Evolutionary conservation across 1,140 invertebrate genomes (phyloP).

Genomic region (Drosophila orosa): DNA sequence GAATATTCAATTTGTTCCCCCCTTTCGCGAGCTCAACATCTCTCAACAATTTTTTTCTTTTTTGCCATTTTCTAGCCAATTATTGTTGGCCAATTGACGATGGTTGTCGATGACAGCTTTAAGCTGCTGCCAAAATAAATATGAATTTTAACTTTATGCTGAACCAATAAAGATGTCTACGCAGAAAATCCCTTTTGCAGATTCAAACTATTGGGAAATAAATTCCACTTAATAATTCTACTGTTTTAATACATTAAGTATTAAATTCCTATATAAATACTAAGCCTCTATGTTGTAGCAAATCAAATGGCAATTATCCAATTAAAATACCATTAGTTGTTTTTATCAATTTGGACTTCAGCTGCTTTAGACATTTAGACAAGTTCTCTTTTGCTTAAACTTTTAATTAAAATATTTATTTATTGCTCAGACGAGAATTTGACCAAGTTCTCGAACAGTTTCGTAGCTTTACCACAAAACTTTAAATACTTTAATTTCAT

Average conservation of each 20-base stretch:
- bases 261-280: neutral
- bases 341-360: neutral
- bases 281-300: neutral
- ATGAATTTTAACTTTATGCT: constrained; percentile 10
- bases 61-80: constrained; percentile 25
- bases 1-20: constrained; percentile 21
- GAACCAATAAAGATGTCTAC: constrained; percentile 8
- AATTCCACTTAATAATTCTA: no score
- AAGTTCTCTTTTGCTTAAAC: constrained; percentile 7
- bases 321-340: neutral
- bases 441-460: neutral
- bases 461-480: constrained; percentile 18
- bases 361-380: neutral
- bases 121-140: constrained; percentile 24
- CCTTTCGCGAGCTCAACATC: neutral
- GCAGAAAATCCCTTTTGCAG: neutral
- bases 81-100: constrained; percentile 33
- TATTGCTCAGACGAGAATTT: neutral
- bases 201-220: neutral
- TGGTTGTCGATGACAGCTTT: constrained; percentile 35
- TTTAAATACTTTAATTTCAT: constrained; percentile 48
- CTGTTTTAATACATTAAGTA: no score
- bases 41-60: neutral
- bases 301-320: neutral
- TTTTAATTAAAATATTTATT: constrained; percentile 48